phyloP scores from a whole-genome alignment of 1,140 invertebrate genomes.

The Lucilia sericata region DNA sequence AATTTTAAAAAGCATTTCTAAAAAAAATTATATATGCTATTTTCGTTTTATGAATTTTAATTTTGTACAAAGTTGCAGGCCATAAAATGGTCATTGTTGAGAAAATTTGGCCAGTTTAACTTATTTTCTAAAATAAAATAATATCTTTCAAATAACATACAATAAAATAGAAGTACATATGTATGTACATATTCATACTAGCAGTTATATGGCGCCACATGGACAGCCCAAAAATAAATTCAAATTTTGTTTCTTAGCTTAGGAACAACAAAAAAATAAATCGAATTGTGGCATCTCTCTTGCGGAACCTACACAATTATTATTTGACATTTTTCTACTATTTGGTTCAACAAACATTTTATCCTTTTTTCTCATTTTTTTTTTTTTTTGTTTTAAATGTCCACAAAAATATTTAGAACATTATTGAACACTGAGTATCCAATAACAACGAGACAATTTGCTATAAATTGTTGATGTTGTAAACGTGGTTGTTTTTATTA shows the following conservation, averaged over 20 bases:
- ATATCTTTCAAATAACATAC: too few species aligned
- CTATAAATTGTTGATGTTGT: background rate
- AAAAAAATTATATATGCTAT: too few species aligned
- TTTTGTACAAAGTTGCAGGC: too few species aligned
- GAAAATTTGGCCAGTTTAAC: too few species aligned
- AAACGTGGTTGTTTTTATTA: background rate
- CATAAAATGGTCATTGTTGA: too few species aligned
- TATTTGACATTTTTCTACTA: slow-evolving; percentile 29
- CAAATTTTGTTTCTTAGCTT: background rate
- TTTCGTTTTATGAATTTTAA: too few species aligned
- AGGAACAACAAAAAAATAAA: background rate
- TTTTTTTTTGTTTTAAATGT: background rate
- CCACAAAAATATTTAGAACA: background rate
- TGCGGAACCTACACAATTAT: slow-evolving; percentile 42
- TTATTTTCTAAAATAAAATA: too few species aligned
- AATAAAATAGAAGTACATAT: too few species aligned
- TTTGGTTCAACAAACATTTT: background rate
- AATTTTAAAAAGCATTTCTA: too few species aligned
- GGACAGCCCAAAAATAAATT: slow-evolving; percentile 23
- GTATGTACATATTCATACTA: too few species aligned
- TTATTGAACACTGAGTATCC: background rate
- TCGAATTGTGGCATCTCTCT: slow-evolving; percentile 15
- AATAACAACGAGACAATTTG: background rate
- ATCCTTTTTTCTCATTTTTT: background rate
- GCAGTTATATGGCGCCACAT: background rate